Percentiles rank a stretch among this genome's conserved stretches.
Evolutionary conservation across 2,888 invertebrate genomes (phyloP).

Genomic region (Drosophila subquinaria): DNA sequence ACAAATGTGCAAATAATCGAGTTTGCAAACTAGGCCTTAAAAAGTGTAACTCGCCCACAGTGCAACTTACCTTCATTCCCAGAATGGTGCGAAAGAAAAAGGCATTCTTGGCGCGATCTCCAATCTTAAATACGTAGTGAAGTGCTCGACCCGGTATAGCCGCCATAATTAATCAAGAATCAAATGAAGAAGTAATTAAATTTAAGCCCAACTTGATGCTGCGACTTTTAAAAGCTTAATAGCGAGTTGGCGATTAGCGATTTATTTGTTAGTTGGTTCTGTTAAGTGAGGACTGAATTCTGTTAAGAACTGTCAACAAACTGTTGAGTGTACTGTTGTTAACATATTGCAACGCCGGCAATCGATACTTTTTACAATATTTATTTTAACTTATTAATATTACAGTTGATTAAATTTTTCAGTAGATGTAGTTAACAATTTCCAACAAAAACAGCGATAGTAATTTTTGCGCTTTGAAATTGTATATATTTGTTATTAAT

Average conservation of each 20-base stretch:
- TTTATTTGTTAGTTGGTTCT: not conserved
- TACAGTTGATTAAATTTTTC: not conserved
- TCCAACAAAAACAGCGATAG: not conserved
- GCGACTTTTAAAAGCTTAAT: slow-evolving; percentile 26
- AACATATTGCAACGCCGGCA: not conserved
- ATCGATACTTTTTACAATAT: slow-evolving; percentile 3
- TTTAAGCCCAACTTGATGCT: not conserved
- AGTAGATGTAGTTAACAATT: not conserved
- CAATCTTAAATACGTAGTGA: slow-evolving; percentile 98
- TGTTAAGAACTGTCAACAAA: slow-evolving; percentile 17
- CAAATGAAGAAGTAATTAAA: not conserved
- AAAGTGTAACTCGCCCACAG: not conserved
- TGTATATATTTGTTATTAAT: not conserved
- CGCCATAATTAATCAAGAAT: slow-evolving; percentile 48
- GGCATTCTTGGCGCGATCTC: slow-evolving; percentile 93
- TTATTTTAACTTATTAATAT: not conserved
- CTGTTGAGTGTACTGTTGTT: slow-evolving; percentile 4
- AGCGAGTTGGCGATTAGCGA: not conserved
- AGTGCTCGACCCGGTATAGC: slow-evolving; percentile 91
- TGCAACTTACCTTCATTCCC: slow-evolving; percentile 94
- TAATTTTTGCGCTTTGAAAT: not conserved
- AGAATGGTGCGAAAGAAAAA: slow-evolving; percentile 95
- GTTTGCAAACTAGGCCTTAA: slow-evolving; percentile 12
- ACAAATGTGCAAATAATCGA: slow-evolving; percentile 4
- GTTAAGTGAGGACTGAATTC: slow-evolving; percentile 12